Percentiles rank a stretch among this genome's conserved stretches.
Evolutionary conservation across 2,113 vertebrate species (phyloP).

Genomic region (Limnothrissa miodon): DNA sequence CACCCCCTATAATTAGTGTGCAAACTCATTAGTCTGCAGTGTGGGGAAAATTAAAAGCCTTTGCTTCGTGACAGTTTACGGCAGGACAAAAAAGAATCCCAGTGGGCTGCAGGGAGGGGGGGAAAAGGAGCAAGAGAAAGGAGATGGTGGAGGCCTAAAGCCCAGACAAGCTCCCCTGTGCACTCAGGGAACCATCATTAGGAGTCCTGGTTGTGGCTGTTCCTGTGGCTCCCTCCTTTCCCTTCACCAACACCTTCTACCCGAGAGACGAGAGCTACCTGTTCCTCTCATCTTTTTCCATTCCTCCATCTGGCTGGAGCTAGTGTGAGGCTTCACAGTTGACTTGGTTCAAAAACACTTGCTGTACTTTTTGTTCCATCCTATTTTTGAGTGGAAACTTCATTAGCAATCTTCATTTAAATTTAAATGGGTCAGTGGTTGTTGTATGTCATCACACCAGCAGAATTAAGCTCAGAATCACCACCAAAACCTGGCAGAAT

Average conservation of each 20-base stretch:
- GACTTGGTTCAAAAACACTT: background rate
- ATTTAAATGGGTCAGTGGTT: background rate
- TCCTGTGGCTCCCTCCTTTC: background rate
- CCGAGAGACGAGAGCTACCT: background rate
- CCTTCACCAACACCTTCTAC: background rate
- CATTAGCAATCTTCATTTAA: background rate
- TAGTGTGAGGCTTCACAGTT: background rate
- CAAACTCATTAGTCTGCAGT: conserved; percentile 71
- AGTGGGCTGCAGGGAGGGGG: conserved; percentile 24
- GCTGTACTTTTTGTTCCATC: background rate
- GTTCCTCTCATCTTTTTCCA: background rate
- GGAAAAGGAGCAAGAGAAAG: conserved; percentile 45
- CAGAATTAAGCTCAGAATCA: background rate
- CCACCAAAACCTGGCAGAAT: background rate
- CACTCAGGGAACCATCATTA: conserved; percentile 39
- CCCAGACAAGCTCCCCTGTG: conserved; percentile 49
- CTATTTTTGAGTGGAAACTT: background rate
- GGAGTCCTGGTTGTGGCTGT: conserved; percentile 31
- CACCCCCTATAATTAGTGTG: conserved; percentile 72
- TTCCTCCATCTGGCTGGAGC: background rate
- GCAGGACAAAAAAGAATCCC: conserved; percentile 59
- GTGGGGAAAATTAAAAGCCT: conserved; percentile 66
- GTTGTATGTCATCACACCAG: background rate
- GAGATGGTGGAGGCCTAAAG: conserved; percentile 32
- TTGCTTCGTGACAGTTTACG: conserved; percentile 63